phyloP scores from a whole-genome alignment of 53 echinoderm and acorn worm genomes.

The Actinopyga echinites region DNA sequence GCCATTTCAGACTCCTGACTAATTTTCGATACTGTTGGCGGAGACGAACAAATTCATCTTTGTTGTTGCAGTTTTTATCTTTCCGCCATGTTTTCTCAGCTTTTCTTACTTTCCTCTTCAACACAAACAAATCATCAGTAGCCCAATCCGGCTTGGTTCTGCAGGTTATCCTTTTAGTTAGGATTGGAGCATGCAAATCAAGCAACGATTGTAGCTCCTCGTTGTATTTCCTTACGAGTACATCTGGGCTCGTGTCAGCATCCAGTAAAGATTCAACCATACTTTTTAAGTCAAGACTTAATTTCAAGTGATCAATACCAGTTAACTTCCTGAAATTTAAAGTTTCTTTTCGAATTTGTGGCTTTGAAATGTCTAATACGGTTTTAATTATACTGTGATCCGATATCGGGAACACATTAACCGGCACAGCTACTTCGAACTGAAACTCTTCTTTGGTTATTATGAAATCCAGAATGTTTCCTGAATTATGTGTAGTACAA shows the following conservation, averaged over 20 bases:
- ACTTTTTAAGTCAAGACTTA: background rate
- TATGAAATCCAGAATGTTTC: background rate
- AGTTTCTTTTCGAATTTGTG: background rate
- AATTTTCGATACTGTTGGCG: background rate
- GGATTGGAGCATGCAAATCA: no score
- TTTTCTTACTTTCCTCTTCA: background rate
- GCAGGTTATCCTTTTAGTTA: background rate
- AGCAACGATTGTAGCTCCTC: no score
- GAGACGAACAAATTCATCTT: background rate
- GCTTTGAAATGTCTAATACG: background rate
- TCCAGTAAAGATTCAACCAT: background rate
- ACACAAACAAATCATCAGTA: background rate
- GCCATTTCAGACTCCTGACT: background rate
- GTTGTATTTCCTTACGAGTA: no score
- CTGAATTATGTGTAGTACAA: background rate
- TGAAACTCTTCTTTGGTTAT: no score
- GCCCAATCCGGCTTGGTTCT: background rate
- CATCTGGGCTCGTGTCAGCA: no score
- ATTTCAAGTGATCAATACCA: background rate
- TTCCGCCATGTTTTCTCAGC: background rate
- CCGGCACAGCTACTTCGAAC: no score
- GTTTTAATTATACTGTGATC: background rate
- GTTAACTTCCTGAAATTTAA: background rate
- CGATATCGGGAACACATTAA: no score
- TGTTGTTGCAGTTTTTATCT: background rate